Conservation (phyloP, 2,113 vertebrate genomes). For the Platysternon megacephalum region DNA sequence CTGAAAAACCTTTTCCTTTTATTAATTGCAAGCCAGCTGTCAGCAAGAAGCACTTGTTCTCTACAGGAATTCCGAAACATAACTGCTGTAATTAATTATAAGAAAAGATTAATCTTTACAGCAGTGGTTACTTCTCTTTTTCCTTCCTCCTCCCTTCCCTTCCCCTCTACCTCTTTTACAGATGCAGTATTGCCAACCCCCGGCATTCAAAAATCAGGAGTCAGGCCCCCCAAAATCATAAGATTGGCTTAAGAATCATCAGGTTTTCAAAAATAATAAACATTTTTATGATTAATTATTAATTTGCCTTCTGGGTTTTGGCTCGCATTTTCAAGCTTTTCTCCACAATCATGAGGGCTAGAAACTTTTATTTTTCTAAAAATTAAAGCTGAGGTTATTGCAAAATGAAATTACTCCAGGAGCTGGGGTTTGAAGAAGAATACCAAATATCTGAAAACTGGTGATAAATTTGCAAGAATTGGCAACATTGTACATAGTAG, state of each 20-base stretch:
- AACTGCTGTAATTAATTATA: conserved; percentile 26
- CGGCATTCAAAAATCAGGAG: neutral
- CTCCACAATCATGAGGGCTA: too few species aligned
- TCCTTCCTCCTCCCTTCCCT: conserved; percentile 7
- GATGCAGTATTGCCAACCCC: accelerated
- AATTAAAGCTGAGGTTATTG: neutral
- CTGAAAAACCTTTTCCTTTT: conserved; percentile 36
- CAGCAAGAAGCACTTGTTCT: conserved; percentile 30
- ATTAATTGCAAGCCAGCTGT: conserved; percentile 57
- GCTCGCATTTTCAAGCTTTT: neutral
- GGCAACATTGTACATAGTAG: neutral
- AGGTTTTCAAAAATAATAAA: neutral
- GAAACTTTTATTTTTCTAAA: neutral
- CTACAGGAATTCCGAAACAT: conserved; percentile 25
- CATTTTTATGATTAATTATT: neutral
- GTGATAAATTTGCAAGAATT: neutral
- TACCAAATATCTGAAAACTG: neutral
- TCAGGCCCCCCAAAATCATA: neutral
- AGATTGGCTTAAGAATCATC: neutral
- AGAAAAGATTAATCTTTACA: neutral
- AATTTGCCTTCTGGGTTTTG: neutral
- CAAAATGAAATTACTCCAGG: neutral
- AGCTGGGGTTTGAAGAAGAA: neutral
- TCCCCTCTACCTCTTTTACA: neutral
- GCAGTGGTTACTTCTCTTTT: neutral